phyloP scores from a whole-genome alignment of 2,113 vertebrate genomes.

The Phodopus roborovskii region DNA sequence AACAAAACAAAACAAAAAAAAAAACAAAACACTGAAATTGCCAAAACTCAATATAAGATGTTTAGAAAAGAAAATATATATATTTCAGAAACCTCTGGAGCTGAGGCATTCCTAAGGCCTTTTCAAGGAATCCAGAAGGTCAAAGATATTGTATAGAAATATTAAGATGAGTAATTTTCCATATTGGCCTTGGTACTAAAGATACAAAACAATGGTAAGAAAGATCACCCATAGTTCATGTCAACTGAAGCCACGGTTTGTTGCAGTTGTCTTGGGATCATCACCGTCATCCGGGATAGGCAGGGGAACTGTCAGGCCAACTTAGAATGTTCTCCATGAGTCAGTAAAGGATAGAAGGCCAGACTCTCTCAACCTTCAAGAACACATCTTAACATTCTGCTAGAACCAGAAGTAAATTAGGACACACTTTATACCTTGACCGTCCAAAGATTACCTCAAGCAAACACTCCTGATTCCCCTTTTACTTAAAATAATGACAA shows the following conservation, averaged over 20 bases:
- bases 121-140: background rate
- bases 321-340: background rate
- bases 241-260: fast-evolving
- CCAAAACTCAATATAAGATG: background rate
- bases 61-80: background rate
- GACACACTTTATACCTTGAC: fast-evolving
- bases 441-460: fast-evolving
- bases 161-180: background rate
- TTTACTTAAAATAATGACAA: background rate
- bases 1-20: background rate
- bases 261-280: background rate
- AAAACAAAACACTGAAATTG: background rate
- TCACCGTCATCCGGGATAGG: background rate
- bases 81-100: background rate
- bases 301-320: no score
- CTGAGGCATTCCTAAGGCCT: background rate
- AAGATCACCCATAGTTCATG: fast-evolving
- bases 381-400: background rate
- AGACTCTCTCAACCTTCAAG: background rate
- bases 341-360: background rate
- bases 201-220: background rate
- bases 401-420: fast-evolving
- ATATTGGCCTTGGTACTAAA: background rate
- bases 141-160: background rate
- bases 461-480: background rate